Evolutionary conservation across 1,140 invertebrate species (phyloP).

Genomic region (Teleopsis dalmanni): DNA sequence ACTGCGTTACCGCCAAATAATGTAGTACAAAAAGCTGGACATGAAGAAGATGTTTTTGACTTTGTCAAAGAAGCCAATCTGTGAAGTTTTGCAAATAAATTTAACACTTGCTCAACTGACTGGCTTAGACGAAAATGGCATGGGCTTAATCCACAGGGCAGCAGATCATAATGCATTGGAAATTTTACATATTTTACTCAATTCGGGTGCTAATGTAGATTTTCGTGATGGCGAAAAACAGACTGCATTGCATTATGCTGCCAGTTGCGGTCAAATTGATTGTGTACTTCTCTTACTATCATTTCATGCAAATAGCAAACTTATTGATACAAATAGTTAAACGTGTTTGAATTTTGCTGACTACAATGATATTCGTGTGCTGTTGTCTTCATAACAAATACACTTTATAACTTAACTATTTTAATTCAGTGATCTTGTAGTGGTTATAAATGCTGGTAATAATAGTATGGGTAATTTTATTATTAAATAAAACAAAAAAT

Average conservation of each 20-base stretch:
- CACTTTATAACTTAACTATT: no score
- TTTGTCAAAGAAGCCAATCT: constrained; percentile 72
- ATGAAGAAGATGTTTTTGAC: constrained; percentile 67
- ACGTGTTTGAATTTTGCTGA: no score
- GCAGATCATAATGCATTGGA: constrained; percentile 66
- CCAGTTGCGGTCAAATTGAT: constrained; percentile 67
- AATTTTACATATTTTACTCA: constrained; percentile 53
- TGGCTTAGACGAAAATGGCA: constrained; percentile 58
- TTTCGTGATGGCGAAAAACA: constrained; percentile 68
- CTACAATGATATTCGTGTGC: no score
- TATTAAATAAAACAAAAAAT: no score
- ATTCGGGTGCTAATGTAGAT: constrained; percentile 61
- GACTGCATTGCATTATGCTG: constrained; percentile 81
- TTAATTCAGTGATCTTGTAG: no score
- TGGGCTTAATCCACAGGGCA: constrained; percentile 82
- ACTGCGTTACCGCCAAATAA: constrained; percentile 48
- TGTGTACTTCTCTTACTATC: constrained; percentile 58
- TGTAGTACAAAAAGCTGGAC: constrained; percentile 49
- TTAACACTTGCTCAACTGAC: constrained; percentile 45
- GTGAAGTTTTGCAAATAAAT: constrained; percentile 49
- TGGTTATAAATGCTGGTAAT: no score
- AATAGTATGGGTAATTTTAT: no score
- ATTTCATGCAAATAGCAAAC: no score
- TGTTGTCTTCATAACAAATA: no score
- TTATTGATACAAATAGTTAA: no score